Evolutionary conservation across 2,888 invertebrate species (phyloP).

Genomic region (Scaptodrosophila latifasciaeformis): DNA sequence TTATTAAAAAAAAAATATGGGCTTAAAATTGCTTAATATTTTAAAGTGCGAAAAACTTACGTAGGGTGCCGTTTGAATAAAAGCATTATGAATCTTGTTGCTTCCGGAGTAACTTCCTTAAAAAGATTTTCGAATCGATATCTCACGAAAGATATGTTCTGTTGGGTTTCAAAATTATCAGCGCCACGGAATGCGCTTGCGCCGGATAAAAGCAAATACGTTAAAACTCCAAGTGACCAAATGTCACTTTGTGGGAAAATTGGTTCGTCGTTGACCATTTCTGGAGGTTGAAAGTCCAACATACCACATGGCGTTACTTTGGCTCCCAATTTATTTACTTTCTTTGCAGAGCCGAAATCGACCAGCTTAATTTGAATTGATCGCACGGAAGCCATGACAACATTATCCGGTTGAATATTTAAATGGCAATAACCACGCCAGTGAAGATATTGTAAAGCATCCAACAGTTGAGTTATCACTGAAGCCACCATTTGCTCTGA

Average conservation of each 20-base stretch:
- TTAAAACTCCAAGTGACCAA: constrained; percentile 95
- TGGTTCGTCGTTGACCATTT: constrained; percentile 90
- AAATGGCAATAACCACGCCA: constrained; percentile 93
- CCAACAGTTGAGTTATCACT: constrained; percentile 89
- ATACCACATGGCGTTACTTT: constrained; percentile 80
- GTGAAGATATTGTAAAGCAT: constrained; percentile 95
- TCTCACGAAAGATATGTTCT: constrained; percentile 93
- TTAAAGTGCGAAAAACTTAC: constrained; percentile 76
- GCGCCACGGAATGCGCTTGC: constrained; percentile 91
- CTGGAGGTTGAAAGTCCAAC: constrained; percentile 88
- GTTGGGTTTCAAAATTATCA: constrained; percentile 88
- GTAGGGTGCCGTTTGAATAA: constrained; percentile 95
- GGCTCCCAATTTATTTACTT: constrained; percentile 86
- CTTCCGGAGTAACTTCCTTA: constrained; percentile 95
- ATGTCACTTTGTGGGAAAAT: constrained; percentile 94
- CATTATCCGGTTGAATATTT: constrained; percentile 95
- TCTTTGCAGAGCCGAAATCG: constrained; percentile 92
- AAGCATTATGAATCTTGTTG: constrained; percentile 94
- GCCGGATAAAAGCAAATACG: constrained; percentile 94
- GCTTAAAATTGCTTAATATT: not conserved
- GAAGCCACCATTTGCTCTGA: constrained; percentile 93
- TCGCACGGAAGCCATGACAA: constrained; percentile 91
- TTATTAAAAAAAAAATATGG: constrained; percentile 74
- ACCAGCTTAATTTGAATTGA: constrained; percentile 91
- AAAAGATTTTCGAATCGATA: constrained; percentile 95